Conservation (phyloP, 2,888 invertebrate genomes). For the Lochmaea crataegi region DNA sequence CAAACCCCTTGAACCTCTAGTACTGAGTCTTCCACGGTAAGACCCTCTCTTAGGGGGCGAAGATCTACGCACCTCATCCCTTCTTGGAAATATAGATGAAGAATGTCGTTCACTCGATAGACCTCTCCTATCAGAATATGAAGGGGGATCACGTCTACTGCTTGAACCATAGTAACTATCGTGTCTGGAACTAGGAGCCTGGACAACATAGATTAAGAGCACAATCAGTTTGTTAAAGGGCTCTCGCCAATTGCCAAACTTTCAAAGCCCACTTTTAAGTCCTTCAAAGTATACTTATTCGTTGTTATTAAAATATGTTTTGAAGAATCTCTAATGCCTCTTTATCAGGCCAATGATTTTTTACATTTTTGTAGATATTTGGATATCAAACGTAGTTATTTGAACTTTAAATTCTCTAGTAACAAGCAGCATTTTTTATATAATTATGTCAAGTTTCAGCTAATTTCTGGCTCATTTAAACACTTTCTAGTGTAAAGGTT, state of each 20-base stretch:
- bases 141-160: constrained; percentile 69
- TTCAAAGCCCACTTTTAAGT: neutral
- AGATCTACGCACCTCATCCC: constrained; percentile 63
- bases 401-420: constrained; percentile 7
- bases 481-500: constrained; percentile 7
- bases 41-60: constrained; percentile 57
- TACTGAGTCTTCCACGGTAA: constrained; percentile 62
- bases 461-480: neutral
- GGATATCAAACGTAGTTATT: neutral
- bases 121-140: constrained; percentile 67
- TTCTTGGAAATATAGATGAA: constrained; percentile 55
- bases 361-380: constrained; percentile 7
- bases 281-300: constrained; percentile 8
- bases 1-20: constrained; percentile 66
- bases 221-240: constrained; percentile 25
- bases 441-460: neutral
- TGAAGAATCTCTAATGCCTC: constrained; percentile 20
- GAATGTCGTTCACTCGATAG: constrained; percentile 66
- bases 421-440: neutral
- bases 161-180: constrained; percentile 56
- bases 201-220: constrained; percentile 57
- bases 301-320: constrained; percentile 10
- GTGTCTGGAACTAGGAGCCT: constrained; percentile 63
- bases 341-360: neutral
- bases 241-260: constrained; percentile 27